These are phyloP conservation scores for Petrolisthes manimaculis DNA, from an alignment of 2,888 invertebrate species.

Conservation along the genomic window DNA sequence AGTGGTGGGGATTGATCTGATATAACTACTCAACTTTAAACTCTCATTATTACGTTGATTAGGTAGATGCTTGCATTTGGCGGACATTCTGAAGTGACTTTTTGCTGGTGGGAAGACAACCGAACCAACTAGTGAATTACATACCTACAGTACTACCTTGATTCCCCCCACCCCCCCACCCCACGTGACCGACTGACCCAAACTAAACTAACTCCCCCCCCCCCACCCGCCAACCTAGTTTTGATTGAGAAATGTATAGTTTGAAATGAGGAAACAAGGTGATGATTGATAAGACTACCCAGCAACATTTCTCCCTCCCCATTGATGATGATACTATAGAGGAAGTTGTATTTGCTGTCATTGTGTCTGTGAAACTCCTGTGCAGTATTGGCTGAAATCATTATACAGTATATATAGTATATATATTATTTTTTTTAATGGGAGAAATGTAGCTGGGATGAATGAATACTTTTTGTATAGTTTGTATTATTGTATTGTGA, in stretches of 20 bases:
- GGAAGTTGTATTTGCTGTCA: constrained; percentile 29
- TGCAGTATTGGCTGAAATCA: neutral
- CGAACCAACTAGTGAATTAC: no score
- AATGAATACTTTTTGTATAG: constrained; percentile 56
- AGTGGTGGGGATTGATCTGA: no score
- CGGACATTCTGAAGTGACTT: no score
- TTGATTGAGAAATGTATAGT: constrained; percentile 6
- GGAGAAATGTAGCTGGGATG: constrained; percentile 51
- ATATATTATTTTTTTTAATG: constrained; percentile 12
- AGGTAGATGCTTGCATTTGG: no score
- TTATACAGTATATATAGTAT: neutral
- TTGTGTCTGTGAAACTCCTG: neutral
- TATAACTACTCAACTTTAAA: no score
- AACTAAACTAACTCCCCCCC: no score
- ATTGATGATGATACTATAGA: neutral
- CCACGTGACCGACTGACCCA: no score
- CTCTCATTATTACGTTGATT: no score
- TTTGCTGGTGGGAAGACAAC: no score
- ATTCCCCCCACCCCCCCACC: no score
- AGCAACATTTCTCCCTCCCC: constrained; percentile 45
- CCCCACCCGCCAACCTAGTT: neutral
- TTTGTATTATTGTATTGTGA: constrained; percentile 63
- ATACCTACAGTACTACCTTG: no score
- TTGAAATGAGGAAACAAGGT: constrained; percentile 33
- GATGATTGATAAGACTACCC: constrained; percentile 41